phyloP scores from a whole-genome alignment of 2,888 invertebrate genomes.

The Pheosia tremula region DNA sequence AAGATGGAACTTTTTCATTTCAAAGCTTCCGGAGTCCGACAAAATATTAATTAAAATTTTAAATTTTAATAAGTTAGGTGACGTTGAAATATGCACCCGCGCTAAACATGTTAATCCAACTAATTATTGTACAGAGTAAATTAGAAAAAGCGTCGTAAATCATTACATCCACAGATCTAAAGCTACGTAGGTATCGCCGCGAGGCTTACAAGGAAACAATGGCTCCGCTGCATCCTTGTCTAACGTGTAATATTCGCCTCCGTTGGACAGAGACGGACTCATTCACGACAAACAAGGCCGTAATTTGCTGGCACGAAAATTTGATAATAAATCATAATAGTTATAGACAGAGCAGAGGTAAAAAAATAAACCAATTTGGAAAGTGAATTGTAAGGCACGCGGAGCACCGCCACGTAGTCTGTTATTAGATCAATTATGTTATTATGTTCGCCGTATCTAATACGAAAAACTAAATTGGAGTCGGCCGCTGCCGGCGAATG shows the following conservation, averaged over 20 bases:
- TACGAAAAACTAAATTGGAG: slow-evolving; percentile 84
- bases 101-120: slow-evolving; percentile 75
- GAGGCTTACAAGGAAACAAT: slow-evolving; percentile 73
- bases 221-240: slow-evolving; percentile 63
- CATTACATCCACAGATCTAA: slow-evolving; percentile 65
- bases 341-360: slow-evolving; percentile 79
- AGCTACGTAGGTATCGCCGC: slow-evolving; percentile 59
- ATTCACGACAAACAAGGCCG: slow-evolving; percentile 72
- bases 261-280: slow-evolving; percentile 64
- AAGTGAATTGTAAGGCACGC: slow-evolving; percentile 84
- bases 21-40: slow-evolving; percentile 50
- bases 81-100: slow-evolving; percentile 64
- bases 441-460: slow-evolving; percentile 84
- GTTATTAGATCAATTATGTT: slow-evolving; percentile 84
- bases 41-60: slow-evolving; percentile 57
- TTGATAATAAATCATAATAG: slow-evolving; percentile 84
- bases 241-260: slow-evolving; percentile 38
- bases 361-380: slow-evolving; percentile 84
- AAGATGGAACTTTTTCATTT: slow-evolving; percentile 26
- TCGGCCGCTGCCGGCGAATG: slow-evolving; percentile 81
- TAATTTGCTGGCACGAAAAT: slow-evolving; percentile 84
- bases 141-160: slow-evolving; percentile 77
- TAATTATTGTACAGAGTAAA: slow-evolving; percentile 76
- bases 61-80: slow-evolving; percentile 57
- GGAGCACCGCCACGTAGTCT: slow-evolving; percentile 70